These are phyloP conservation scores for Ichneumoninae sp. DNA, from an alignment of 2,888 invertebrate species.

Conservation along the genomic window DNA sequence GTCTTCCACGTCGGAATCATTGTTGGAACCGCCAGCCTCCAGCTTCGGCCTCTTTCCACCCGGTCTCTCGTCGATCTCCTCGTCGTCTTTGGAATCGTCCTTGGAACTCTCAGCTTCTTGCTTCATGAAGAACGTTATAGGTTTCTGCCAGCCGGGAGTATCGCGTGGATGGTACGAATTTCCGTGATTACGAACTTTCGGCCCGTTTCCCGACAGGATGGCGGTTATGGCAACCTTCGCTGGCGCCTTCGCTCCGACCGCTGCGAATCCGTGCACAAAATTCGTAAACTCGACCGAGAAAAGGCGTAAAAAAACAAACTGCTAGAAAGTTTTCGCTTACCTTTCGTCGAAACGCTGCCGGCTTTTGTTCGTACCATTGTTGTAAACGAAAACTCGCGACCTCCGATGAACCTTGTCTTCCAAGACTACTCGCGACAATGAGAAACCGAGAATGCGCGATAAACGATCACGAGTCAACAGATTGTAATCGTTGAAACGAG, in stretches of 20 bases:
- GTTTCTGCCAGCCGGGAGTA: slow-evolving; percentile 87
- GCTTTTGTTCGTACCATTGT: slow-evolving; percentile 73
- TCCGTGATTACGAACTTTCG: slow-evolving; percentile 76
- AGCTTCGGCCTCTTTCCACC: not conserved
- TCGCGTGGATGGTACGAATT: slow-evolving; percentile 86
- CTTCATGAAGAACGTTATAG: slow-evolving; percentile 85
- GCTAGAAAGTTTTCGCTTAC: slow-evolving; percentile 39
- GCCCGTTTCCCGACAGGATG: slow-evolving; percentile 35
- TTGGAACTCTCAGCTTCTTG: slow-evolving; percentile 49
- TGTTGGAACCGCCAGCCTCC: not conserved
- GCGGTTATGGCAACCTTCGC: slow-evolving; percentile 63
- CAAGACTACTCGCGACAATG: not conserved
- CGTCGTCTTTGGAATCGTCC: slow-evolving; percentile 19
- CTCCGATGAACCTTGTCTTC: not conserved
- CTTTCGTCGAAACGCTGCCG: slow-evolving; percentile 71
- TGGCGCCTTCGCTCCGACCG: slow-evolving; percentile 74
- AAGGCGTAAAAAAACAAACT: not conserved
- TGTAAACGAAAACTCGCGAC: not conserved
- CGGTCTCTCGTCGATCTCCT: not conserved
- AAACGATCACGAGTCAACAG: not conserved
- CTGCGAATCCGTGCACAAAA: slow-evolving; percentile 59
- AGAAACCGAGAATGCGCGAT: not conserved
- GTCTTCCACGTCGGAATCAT: not conserved
- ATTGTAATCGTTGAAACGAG: not conserved
- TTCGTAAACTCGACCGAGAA: slow-evolving; percentile 18